These are phyloP conservation scores for Corticium candelabrum DNA, from an alignment of 37 sponge, comb jelly and placozoan species.

Conservation along the genomic window DNA sequence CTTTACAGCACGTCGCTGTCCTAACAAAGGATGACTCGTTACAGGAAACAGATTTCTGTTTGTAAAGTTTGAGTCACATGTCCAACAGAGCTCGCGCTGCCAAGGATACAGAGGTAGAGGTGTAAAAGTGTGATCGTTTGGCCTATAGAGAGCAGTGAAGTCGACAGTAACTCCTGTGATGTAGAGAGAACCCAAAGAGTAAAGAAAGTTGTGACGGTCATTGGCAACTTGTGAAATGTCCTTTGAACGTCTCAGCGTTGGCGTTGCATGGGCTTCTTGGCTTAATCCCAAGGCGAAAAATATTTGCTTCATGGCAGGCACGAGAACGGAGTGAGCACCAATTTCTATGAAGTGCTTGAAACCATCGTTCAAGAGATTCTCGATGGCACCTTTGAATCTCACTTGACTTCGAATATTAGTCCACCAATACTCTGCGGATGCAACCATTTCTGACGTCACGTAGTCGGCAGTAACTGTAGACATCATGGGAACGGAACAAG, in stretches of 20 bases:
- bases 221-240: neutral
- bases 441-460: neutral
- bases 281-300: neutral
- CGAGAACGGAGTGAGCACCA: neutral
- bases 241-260: neutral
- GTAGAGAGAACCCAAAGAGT: neutral
- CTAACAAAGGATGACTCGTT: neutral
- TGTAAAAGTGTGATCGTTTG: neutral
- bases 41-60: neutral
- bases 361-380: neutral
- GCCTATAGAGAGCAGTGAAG: neutral
- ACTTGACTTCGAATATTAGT: neutral
- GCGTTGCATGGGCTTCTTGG: neutral
- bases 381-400: neutral
- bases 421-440: neutral
- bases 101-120: neutral
- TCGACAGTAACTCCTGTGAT: neutral
- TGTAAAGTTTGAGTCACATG: too few species aligned
- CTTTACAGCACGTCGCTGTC: neutral
- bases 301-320: neutral
- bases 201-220: neutral
- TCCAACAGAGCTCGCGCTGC: neutral
- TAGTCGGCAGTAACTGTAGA: neutral
- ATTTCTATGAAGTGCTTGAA: neutral
- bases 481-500: neutral